These are phyloP conservation scores for Ichneumoninae sp. DNA, from an alignment of 2,888 invertebrate genomes.

Conservation along the genomic window DNA sequence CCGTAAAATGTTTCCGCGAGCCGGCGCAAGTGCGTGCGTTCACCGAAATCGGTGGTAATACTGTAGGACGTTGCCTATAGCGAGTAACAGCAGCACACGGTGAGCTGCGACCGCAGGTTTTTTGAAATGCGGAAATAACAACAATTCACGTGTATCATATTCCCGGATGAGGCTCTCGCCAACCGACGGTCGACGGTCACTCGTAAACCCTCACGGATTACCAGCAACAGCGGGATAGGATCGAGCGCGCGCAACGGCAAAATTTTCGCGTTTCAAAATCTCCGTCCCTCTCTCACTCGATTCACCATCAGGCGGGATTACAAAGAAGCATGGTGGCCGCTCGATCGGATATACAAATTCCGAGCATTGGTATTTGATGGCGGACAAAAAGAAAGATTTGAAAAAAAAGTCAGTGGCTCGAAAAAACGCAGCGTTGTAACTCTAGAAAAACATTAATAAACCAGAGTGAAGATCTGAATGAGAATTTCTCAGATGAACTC, in stretches of 20 bases:
- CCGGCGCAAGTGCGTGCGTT: neutral
- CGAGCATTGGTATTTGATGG: neutral
- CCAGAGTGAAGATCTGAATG: neutral
- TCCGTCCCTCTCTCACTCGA: conserved; percentile 14
- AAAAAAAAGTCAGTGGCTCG: neutral
- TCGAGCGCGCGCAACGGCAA: neutral
- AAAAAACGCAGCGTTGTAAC: neutral
- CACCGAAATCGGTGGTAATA: neutral
- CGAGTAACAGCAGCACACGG: conserved; percentile 26
- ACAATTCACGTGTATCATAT: conserved; percentile 56
- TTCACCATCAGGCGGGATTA: conserved; percentile 37
- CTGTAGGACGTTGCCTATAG: neutral
- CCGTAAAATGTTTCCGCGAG: neutral
- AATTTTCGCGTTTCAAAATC: conserved; percentile 21
- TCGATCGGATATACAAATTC: conserved; percentile 1
- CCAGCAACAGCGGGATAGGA: conserved; percentile 11
- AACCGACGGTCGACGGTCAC: conserved; percentile 3
- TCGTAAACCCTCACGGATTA: conserved; percentile 43
- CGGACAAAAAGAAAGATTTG: neutral
- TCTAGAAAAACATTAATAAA: conserved; percentile 6
- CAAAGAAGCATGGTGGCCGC: conserved; percentile 30
- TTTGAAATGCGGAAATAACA: conserved; percentile 47
- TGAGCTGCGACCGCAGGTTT: conserved; percentile 53
- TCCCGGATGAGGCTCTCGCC: conserved; percentile 33
- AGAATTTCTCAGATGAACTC: conserved; percentile 5